Evolutionary conservation across 2,113 vertebrate genomes (phyloP), one percentile per base, ranked within the genome.

Genomic region (Phalacrocorax pelagicus): DNA sequence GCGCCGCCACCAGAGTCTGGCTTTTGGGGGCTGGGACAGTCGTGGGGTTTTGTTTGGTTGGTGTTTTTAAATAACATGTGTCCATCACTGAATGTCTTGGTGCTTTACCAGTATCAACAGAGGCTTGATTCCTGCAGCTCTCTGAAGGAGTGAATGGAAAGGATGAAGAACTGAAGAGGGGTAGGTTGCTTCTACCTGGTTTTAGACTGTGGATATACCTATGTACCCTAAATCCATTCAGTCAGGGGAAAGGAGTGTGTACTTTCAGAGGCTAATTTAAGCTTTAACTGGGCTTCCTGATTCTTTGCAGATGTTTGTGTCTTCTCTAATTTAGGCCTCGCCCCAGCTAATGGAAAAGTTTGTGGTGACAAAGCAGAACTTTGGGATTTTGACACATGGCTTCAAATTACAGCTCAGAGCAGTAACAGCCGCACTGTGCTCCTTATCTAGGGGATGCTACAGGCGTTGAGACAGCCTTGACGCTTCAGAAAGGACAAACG

Each of bases 201-300:
- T 74, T 58, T 27, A 47, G 10, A 0, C 17, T 22, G 6, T 13
- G 66, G 49, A 19, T 10, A 34, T 61, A 20, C 34, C 34, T 11
- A 0, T 0, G 0, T 17, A 4, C 24, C 29, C 46, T 15, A 15
- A 80, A 80, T 12, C 72, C 3, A 2, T 9, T 63, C 32, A 20
- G 21, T 11, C 23, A 10, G 2, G 11, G 57, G 42, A 11, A 32
- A 46, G 69, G 38, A 47, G n/a, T 32, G 4, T 27, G 42, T 36
- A 7, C 24, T 71, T 44, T 36, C 40, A 71, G 70, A 47, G 62
- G 49, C 30, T 55, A 20, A 55, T 34, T 77, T 11, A 13, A 63
- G 26, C 52, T 49, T 62, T 40, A 44, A 12, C 23, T 40, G 38
- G 6, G 24, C 74, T 74, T 80, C 21, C 30, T 14, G 47, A 15